A percentile compares a stretch with the other conserved stretches of the same genome.
phyloP scores from a whole-genome alignment of 1,140 invertebrate species.

The Sogatella furcifera region DNA sequence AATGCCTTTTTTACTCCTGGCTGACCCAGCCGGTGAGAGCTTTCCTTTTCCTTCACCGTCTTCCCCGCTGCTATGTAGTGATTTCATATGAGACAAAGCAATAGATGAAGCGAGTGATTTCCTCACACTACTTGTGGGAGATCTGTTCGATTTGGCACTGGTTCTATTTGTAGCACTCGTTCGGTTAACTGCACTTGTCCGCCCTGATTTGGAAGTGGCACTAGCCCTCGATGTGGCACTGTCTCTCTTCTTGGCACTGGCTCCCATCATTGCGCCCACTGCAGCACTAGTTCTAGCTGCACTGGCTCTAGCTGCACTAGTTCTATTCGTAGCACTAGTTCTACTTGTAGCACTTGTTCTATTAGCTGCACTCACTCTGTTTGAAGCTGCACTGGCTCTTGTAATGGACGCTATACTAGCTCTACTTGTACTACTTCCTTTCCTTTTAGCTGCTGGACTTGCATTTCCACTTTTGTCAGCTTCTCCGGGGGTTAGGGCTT shows the following conservation, averaged over 20 bases:
- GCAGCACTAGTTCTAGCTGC: not conserved
- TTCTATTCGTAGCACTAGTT: not conserved
- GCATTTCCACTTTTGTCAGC: not conserved
- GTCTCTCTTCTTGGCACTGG: not conserved
- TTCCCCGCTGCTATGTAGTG: not conserved
- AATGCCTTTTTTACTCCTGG: not conserved
- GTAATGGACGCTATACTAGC: not conserved
- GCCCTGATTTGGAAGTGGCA: not conserved
- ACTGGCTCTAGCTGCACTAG: not conserved
- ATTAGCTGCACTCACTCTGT: not conserved
- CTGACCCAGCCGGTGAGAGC: not conserved
- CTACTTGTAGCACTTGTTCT: not conserved
- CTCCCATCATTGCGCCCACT: not conserved
- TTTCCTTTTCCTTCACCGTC: not conserved
- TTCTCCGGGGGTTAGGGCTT: not conserved
- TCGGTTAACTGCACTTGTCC: not conserved
- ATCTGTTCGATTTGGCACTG: not conserved
- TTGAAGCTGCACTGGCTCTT: not conserved
- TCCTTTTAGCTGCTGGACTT: conserved; percentile 2
- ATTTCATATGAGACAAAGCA: not conserved
- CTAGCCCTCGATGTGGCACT: not conserved
- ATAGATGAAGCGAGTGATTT: not conserved
- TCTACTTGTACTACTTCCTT: not conserved
- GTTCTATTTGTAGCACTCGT: not conserved
- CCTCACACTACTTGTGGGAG: not conserved